Evolutionary conservation across 2,888 invertebrate species (phyloP).

Genomic region (Pseudococcus viburni): DNA sequence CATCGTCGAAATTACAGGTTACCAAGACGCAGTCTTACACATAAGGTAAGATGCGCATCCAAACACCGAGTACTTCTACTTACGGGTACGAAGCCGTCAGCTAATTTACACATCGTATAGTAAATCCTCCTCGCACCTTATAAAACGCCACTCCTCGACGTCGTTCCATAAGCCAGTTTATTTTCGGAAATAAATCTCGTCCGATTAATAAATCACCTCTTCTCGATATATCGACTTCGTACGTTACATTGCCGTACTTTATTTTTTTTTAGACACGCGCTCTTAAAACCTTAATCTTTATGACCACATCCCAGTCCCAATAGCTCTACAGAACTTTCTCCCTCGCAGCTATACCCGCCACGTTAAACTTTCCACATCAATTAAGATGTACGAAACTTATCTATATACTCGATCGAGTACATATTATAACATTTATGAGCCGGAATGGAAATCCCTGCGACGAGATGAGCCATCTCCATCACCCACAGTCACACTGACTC

Average conservation of each 20-base stretch:
- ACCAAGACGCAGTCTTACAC: not conserved
- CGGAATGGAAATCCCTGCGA: not conserved
- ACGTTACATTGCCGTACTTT: not conserved
- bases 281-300: slow-evolving; percentile 14
- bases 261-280: not conserved
- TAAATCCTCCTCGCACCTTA: not conserved
- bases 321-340: not conserved
- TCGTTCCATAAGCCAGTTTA: not conserved
- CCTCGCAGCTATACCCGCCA: not conserved
- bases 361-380: slow-evolving; percentile 21
- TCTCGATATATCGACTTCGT: not conserved
- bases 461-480: not conserved
- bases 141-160: not conserved
- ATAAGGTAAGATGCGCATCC: not conserved
- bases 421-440: not conserved
- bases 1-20: not conserved
- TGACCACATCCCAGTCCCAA: not conserved
- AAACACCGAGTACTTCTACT: too few relatives aligned
- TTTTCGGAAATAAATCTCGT: slow-evolving; percentile 4
- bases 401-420: not conserved
- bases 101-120: not conserved
- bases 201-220: slow-evolving; percentile 9
- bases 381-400: not conserved
- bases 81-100: not conserved
- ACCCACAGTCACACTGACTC: not conserved